A percentile compares a stretch with the other conserved stretches of the same genome.
Evolutionary conservation across 2,113 vertebrate species (phyloP).

Genomic region (Pachycephala philippinensis): DNA sequence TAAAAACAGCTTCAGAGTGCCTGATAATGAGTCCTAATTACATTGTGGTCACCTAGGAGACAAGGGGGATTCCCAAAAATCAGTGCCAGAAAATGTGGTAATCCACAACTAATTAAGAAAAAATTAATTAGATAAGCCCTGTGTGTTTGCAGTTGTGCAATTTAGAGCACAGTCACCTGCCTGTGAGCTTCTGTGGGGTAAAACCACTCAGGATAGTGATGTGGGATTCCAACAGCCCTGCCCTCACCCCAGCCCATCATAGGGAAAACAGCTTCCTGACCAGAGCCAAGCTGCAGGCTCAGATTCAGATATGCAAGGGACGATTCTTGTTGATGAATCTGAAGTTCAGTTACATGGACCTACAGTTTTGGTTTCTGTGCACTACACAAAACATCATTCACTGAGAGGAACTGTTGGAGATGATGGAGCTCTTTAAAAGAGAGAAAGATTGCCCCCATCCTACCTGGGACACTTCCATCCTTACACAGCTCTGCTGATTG

Average conservation of each 20-base stretch:
- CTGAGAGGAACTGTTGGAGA: background rate
- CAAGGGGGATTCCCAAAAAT: conserved; percentile 13
- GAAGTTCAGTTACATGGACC: background rate
- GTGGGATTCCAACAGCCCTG: background rate
- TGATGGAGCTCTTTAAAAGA: background rate
- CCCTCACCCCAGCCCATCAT: background rate
- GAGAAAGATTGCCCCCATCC: background rate
- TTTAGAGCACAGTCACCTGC: background rate
- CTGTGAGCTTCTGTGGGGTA: background rate
- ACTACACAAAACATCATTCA: background rate
- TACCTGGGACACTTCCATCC: background rate
- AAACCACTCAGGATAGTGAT: background rate
- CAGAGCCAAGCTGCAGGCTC: background rate
- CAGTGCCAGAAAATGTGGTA: background rate
- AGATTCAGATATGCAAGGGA: background rate
- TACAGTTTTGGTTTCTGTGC: background rate
- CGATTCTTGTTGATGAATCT: background rate
- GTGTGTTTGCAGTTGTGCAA: background rate
- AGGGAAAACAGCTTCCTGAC: background rate
- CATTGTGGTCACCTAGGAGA: conserved; percentile 26
- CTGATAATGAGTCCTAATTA: conserved; percentile 23
- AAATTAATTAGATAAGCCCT: background rate
- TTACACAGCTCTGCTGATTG: background rate
- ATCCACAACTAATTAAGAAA: background rate
- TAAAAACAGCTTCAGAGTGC: conserved; percentile 31